These are phyloP conservation scores for Periophthalmodon schlosseri DNA, from an alignment of 2,113 vertebrate genomes.

Conservation along the genomic window DNA sequence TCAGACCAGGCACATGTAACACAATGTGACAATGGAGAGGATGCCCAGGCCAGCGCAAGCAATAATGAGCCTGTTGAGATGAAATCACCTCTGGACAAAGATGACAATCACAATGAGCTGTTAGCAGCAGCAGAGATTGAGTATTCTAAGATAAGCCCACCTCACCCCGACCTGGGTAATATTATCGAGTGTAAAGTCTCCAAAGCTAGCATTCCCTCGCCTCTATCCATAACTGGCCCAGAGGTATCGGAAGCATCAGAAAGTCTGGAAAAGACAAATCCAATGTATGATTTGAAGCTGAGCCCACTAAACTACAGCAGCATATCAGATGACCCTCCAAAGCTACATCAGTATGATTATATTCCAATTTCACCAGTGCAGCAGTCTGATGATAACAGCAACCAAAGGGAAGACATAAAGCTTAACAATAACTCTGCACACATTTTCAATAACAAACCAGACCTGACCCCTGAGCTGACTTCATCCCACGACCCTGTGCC, in stretches of 20 bases:
- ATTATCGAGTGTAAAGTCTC: constrained; percentile 57
- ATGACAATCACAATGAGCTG: constrained; percentile 37
- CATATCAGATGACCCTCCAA: constrained; percentile 64
- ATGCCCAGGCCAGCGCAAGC: constrained; percentile 43
- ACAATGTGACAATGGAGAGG: constrained; percentile 27
- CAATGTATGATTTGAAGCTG: constrained; percentile 72
- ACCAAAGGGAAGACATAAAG: constrained; percentile 47
- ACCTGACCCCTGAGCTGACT: constrained; percentile 43
- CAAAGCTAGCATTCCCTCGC: constrained; percentile 48
- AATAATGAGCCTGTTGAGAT: constrained; percentile 33
- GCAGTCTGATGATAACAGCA: constrained; percentile 51
- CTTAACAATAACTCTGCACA: constrained; percentile 51
- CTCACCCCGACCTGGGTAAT: constrained; percentile 54
- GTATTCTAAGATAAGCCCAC: constrained; percentile 60
- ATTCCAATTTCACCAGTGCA: constrained; percentile 65
- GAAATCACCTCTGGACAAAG: constrained; percentile 37
- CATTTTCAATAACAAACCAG: constrained; percentile 61
- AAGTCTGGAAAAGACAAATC: constrained; percentile 45
- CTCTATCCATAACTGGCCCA: constrained; percentile 41
- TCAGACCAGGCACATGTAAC: constrained; percentile 36
- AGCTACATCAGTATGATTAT: constrained; percentile 66
- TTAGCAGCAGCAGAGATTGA: constrained; percentile 41
- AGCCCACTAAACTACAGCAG: constrained; percentile 74
- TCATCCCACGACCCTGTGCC: constrained; percentile 43
- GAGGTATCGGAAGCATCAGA: constrained; percentile 48